Evolutionary conservation across 2,888 invertebrate species (phyloP).

Genomic region (Aspidapion aeneum): DNA sequence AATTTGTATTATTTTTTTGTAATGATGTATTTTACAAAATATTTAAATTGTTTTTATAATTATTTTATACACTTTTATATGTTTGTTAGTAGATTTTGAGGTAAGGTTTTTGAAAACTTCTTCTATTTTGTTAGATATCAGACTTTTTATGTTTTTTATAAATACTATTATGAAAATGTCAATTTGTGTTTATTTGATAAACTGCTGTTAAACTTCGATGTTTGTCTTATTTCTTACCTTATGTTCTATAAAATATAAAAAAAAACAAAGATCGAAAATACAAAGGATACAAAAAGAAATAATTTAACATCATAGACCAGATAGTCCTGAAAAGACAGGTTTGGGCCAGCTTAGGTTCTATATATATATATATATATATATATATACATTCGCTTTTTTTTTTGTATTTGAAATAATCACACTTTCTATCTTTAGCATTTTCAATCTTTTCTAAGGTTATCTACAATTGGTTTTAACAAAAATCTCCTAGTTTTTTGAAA

Average conservation of each 20-base stretch:
- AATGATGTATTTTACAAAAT: conserved; percentile 41
- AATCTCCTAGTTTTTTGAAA: conserved; percentile 17
- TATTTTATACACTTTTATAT: conserved; percentile 50
- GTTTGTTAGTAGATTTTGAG: conserved; percentile 48
- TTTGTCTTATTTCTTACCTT: conserved; percentile 13
- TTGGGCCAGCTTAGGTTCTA: no score
- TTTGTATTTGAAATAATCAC: no score
- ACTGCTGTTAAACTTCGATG: conserved; percentile 47
- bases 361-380: no score
- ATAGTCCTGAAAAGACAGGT: no score
- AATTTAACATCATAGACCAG: no score
- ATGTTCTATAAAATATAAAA: no score
- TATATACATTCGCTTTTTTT: no score
- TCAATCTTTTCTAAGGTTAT: no score
- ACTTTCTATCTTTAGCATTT: no score
- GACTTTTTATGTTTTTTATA: conserved; percentile 52
- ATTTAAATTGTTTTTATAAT: conserved; percentile 49
- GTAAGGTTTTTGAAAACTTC: conserved; percentile 46
- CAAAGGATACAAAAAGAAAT: no score
- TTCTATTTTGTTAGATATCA: conserved; percentile 50
- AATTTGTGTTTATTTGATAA: conserved; percentile 50
- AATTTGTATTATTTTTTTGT: conserved; percentile 43
- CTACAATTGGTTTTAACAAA: no score
- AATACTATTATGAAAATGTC: conserved; percentile 48
- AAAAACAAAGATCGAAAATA: no score